These are phyloP conservation scores for Calypte anna DNA, from an alignment of 2,113 vertebrate species.

Conservation along the genomic window DNA sequence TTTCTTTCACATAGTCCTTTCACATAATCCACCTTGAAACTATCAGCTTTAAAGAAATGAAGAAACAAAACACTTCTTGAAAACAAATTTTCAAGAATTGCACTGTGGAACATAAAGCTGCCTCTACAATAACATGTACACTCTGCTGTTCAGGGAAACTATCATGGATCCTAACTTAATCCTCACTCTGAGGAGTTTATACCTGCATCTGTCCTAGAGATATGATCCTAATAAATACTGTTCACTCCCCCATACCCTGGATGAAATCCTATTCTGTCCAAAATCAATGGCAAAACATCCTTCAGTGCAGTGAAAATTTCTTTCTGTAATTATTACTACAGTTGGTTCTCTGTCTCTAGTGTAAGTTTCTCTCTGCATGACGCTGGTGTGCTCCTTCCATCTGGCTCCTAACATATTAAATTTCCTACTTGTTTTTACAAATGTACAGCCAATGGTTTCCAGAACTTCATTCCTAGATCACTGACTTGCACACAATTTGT, in stretches of 20 bases:
- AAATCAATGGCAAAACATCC: conserved; percentile 3
- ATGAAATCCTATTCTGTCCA: neutral
- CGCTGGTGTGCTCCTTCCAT: neutral
- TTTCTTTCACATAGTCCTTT: too few relatives aligned
- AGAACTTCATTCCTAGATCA: conserved; percentile 40
- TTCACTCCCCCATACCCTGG: neutral
- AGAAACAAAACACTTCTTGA: neutral
- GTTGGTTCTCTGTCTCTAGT: neutral
- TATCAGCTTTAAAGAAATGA: neutral
- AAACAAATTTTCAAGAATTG: neutral
- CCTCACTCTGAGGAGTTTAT: neutral
- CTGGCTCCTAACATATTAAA: conserved; percentile 18
- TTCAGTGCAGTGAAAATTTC: neutral
- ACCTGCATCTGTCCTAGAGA: neutral
- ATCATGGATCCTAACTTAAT: neutral
- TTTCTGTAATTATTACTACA: neutral
- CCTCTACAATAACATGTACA: neutral
- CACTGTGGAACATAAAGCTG: neutral
- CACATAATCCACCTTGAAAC: neutral
- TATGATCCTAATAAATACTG: neutral
- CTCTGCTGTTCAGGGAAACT: neutral
- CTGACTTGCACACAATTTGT: conserved; percentile 40
- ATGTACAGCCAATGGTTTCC: conserved; percentile 36
- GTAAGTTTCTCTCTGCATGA: neutral
- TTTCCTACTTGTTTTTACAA: conserved; percentile 46